Evolutionary conservation across 1,140 invertebrate species (phyloP).

Genomic region (Drosophila mojavensis): DNA sequence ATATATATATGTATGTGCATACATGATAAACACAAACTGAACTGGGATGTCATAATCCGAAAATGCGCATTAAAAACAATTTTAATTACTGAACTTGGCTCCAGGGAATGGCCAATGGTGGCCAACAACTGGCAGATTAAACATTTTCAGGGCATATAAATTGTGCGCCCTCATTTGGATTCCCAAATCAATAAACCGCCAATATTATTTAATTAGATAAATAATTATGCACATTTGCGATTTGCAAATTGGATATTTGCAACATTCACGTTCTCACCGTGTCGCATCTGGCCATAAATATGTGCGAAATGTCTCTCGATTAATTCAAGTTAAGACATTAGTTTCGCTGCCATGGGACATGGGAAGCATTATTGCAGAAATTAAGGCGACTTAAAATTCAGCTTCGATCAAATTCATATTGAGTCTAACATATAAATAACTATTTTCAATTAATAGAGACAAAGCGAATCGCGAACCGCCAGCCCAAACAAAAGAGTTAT

Average conservation of each 20-base stretch:
- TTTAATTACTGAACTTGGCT: constrained; percentile 77
- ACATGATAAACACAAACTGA: constrained; percentile 10
- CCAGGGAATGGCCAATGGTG: constrained; percentile 44
- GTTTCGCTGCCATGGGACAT: constrained; percentile 28
- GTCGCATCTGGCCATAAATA: constrained; percentile 54
- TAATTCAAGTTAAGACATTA: constrained; percentile 70
- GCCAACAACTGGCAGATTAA: constrained; percentile 12
- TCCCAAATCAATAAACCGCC: background rate
- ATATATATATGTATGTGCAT: constrained; percentile 2
- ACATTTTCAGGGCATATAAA: constrained; percentile 13
- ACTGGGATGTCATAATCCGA: constrained; percentile 76
- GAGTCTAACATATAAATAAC: constrained; percentile 76
- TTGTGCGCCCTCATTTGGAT: background rate
- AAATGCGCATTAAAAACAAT: constrained; percentile 73
- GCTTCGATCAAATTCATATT: constrained; percentile 58
- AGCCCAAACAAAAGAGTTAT: constrained; percentile 63
- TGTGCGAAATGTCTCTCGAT: constrained; percentile 41
- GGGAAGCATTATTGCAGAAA: constrained; percentile 62
- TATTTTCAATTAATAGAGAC: constrained; percentile 76
- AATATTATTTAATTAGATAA: constrained; percentile 4
- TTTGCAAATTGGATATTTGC: constrained; percentile 33
- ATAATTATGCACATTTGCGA: background rate
- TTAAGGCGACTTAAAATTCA: constrained; percentile 51
- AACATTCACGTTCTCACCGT: constrained; percentile 37
- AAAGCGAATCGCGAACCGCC: constrained; percentile 34